Conservation (phyloP, 2,113 vertebrate species). For the Urocolius indicus region DNA sequence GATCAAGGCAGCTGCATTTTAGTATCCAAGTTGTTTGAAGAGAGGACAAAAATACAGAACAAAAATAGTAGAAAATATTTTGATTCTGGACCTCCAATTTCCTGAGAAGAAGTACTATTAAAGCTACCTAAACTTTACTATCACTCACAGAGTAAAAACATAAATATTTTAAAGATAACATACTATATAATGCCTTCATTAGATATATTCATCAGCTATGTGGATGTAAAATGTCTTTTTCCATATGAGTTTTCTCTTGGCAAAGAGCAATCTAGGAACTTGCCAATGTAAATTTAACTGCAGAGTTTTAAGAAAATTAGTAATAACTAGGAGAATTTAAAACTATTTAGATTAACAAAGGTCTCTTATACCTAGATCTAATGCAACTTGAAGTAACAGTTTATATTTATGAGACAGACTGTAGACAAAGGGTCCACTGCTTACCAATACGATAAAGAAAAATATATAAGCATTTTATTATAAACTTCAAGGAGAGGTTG, state of each 20-base stretch:
- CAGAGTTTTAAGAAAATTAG: slow-evolving; percentile 44
- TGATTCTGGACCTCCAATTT: not conserved
- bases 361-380: slow-evolving; percentile 37
- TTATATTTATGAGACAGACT: slow-evolving; percentile 52
- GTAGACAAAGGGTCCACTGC: slow-evolving; percentile 61
- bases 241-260: slow-evolving; percentile 17
- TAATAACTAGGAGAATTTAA: slow-evolving; percentile 33
- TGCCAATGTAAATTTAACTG: slow-evolving; percentile 62
- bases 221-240: slow-evolving; percentile 24
- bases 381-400: slow-evolving; percentile 34
- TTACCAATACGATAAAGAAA: slow-evolving; percentile 54
- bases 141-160: not conserved
- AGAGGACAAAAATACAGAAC: not conserved
- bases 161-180: not conserved
- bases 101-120: not conserved
- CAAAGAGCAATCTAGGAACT: slow-evolving; percentile 28
- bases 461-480: slow-evolving; percentile 47
- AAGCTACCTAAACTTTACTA: not conserved
- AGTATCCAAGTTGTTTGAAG: not conserved
- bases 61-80: not conserved
- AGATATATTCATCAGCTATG: slow-evolving; percentile 1
- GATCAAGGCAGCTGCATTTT: not conserved
- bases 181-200: slow-evolving; percentile 38
- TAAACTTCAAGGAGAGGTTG: slow-evolving; percentile 55
- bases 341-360: slow-evolving; percentile 60